These are phyloP conservation scores for Myripristis murdjan DNA, from an alignment of 2,797 vertebrate genomes.

Conservation along the genomic window DNA sequence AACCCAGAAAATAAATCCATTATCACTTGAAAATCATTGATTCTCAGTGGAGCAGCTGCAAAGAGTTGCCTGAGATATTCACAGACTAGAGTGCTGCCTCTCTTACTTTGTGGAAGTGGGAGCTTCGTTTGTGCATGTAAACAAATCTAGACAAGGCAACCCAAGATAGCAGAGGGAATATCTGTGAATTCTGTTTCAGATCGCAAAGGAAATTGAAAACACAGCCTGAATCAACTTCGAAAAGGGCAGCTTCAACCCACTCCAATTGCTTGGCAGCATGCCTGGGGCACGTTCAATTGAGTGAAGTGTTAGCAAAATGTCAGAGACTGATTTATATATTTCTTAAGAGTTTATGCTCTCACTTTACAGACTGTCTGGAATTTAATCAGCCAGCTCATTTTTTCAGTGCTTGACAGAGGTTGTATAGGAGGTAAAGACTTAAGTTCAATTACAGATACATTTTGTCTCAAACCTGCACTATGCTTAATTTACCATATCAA, in stretches of 20 bases:
- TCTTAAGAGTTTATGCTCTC: not conserved
- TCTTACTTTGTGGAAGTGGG: not conserved
- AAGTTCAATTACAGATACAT: not conserved
- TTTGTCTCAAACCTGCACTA: not conserved
- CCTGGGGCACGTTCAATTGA: not conserved
- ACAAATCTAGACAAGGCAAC: not conserved
- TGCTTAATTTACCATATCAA: not conserved
- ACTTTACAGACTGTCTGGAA: not conserved
- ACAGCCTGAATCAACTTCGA: not conserved
- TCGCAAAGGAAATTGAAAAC: not conserved
- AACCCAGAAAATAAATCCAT: not conserved
- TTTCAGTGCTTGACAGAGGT: not conserved
- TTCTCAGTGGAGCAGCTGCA: too few species aligned
- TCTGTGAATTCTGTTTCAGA: not conserved
- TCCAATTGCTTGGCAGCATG: not conserved
- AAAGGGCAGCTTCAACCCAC: not conserved
- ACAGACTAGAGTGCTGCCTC: not conserved
- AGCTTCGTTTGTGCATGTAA: slow-evolving; percentile 6
- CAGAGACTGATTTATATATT: not conserved
- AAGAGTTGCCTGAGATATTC: not conserved
- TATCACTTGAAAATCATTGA: not conserved
- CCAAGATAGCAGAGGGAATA: not conserved
- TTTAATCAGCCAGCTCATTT: not conserved
- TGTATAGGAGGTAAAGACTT: not conserved
- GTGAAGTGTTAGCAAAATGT: not conserved